phyloP scores from a whole-genome alignment of 2,797 vertebrate genomes.

The Nothura maculosa region DNA sequence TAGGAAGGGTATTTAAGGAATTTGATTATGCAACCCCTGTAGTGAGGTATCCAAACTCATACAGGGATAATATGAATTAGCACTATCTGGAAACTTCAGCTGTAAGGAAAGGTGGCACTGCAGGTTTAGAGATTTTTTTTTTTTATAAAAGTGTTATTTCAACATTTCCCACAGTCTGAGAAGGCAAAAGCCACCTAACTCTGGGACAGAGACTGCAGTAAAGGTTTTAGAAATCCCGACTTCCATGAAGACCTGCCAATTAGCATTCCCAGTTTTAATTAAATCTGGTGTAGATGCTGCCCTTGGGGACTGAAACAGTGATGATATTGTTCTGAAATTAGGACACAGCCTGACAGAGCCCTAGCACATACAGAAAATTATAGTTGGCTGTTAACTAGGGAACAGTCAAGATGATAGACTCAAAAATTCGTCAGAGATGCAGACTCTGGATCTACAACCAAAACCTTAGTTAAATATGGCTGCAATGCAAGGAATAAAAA shows the following conservation, averaged over 20 bases:
- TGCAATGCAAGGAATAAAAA: background rate
- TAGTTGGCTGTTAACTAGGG: background rate
- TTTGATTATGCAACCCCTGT: background rate
- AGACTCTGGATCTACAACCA: background rate
- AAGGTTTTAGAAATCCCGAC: background rate
- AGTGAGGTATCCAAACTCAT: background rate
- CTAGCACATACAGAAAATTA: background rate
- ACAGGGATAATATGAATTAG: background rate
- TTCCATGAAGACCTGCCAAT: slow-evolving; percentile 40
- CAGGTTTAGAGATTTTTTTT: background rate
- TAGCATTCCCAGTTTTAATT: slow-evolving; percentile 60
- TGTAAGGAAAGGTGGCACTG: background rate
- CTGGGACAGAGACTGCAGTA: background rate
- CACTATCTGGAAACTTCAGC: background rate
- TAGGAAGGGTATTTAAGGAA: background rate
- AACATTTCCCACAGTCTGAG: background rate
- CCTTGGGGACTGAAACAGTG: slow-evolving; percentile 10
- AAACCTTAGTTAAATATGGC: background rate
- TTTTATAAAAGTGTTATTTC: background rate
- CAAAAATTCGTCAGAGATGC: background rate
- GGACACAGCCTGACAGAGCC: slow-evolving; percentile 14
- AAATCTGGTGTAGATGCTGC: slow-evolving; percentile 26
- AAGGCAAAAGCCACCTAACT: slow-evolving; percentile 17
- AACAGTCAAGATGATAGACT: background rate
- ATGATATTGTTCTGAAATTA: slow-evolving; percentile 52